Evolutionary conservation across 2,888 invertebrate genomes (phyloP).

Genomic region (Acleris laterana): DNA sequence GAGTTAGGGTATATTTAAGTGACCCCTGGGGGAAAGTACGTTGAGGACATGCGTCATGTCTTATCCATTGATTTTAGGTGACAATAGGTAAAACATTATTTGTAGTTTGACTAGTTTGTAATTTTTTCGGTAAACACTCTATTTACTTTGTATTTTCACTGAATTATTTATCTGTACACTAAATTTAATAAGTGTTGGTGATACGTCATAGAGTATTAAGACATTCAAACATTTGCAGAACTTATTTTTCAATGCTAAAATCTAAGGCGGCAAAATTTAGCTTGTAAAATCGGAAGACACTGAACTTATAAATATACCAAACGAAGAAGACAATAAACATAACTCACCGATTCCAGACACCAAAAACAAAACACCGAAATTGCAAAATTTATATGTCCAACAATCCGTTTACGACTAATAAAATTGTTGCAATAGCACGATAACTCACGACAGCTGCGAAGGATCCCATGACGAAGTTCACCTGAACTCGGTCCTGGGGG

Average conservation of each 20-base stretch:
- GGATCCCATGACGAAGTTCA: constrained; percentile 56
- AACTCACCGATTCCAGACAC: not conserved
- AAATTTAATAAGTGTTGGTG: too few relatives aligned
- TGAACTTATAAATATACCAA: not conserved
- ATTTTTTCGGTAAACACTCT: too few relatives aligned
- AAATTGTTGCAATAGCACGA: constrained; percentile 62
- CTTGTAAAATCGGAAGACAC: too few relatives aligned
- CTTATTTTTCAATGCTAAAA: not conserved
- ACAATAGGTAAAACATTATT: too few relatives aligned
- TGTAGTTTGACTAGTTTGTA: too few relatives aligned
- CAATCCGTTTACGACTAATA: constrained; percentile 57
- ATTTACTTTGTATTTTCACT: too few relatives aligned
- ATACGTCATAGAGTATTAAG: too few relatives aligned
- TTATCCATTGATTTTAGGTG: not conserved
- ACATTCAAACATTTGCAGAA: too few relatives aligned
- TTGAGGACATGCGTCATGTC: not conserved
- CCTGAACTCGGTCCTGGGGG: constrained; percentile 57
- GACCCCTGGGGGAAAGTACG: not conserved
- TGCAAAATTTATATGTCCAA: constrained; percentile 40
- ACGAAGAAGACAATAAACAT: not conserved
- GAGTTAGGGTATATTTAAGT: not conserved
- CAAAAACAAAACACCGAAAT: constrained; percentile 12
- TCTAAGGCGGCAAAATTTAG: not conserved
- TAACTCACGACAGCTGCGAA: constrained; percentile 75
- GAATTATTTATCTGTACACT: too few relatives aligned